phyloP scores from a whole-genome alignment of 2,888 invertebrate genomes.

The Drosophila conformis region DNA sequence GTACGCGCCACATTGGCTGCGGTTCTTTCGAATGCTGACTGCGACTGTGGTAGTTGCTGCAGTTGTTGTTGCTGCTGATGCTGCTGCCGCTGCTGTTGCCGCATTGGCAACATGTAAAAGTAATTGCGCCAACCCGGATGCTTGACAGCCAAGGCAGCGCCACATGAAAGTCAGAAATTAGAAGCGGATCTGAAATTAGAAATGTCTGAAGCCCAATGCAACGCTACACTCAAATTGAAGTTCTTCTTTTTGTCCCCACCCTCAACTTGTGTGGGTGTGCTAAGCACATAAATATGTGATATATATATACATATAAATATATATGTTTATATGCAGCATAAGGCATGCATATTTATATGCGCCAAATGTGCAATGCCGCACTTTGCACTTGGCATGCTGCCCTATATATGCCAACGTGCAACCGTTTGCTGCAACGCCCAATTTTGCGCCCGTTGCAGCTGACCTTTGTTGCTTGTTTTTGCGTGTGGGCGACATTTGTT shows the following conservation, averaged over 20 bases:
- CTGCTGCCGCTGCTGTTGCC: slow-evolving; percentile 50
- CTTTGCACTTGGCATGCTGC: slow-evolving; percentile 74
- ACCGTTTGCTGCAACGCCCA: not conserved
- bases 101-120: slow-evolving; percentile 78
- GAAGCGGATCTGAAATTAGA: slow-evolving; percentile 79
- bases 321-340: not conserved
- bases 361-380: slow-evolving; percentile 48
- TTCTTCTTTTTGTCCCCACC: slow-evolving; percentile 1
- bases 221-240: slow-evolving; percentile 13
- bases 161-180: slow-evolving; percentile 80
- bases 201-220: slow-evolving; percentile 73
- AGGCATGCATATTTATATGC: slow-evolving; percentile 9
- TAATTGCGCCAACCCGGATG: slow-evolving; percentile 78
- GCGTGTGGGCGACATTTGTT: slow-evolving; percentile 58
- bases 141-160: slow-evolving; percentile 50
- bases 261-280: slow-evolving; percentile 32
- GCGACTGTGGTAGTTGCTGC: slow-evolving; percentile 52
- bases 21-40: slow-evolving; percentile 66
- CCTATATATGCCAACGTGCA: slow-evolving; percentile 55
- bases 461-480: slow-evolving; percentile 3
- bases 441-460: not conserved
- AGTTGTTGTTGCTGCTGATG: slow-evolving; percentile 30
- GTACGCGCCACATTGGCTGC: slow-evolving; percentile 75
- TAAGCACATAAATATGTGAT: slow-evolving; percentile 23
- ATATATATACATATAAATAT: not conserved